Percentiles rank a stretch among this genome's conserved stretches.
Conservation (phyloP, 2,797 vertebrate species). For the Peromyscus melanophrys region DNA sequence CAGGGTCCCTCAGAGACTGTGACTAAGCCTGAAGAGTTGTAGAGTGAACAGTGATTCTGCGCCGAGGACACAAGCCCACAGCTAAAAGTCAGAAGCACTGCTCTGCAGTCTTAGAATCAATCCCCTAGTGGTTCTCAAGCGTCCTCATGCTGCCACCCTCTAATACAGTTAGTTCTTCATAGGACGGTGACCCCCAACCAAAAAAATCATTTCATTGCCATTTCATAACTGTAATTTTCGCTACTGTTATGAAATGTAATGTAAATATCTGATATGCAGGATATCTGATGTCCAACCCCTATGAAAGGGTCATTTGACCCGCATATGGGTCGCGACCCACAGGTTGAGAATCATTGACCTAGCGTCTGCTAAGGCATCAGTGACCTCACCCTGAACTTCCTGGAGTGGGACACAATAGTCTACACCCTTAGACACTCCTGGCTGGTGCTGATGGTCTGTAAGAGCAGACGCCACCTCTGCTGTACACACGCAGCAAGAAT, state of each 20-base stretch:
- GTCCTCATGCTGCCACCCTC: background rate
- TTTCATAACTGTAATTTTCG: too few species aligned
- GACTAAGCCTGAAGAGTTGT: background rate
- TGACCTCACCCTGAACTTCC: background rate
- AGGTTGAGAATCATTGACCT: background rate
- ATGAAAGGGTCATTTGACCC: background rate
- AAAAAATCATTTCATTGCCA: background rate
- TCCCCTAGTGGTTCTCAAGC: background rate
- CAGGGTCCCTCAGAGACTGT: background rate
- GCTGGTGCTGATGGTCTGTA: background rate
- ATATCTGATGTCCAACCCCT: background rate
- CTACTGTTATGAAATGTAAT: background rate
- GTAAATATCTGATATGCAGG: background rate
- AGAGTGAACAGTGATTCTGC: background rate
- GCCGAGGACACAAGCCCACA: background rate
- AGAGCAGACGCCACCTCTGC: background rate
- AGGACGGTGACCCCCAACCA: too few species aligned
- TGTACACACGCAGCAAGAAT: background rate
- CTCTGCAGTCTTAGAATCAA: background rate
- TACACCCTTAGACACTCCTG: background rate
- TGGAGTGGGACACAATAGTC: background rate
- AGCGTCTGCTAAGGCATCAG: background rate
- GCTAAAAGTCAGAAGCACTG: background rate
- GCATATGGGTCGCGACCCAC: background rate
- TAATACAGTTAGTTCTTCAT: background rate